phyloP scores from a whole-genome alignment of 2,888 invertebrate genomes.

The Marasmarcha lunaedactyla region DNA sequence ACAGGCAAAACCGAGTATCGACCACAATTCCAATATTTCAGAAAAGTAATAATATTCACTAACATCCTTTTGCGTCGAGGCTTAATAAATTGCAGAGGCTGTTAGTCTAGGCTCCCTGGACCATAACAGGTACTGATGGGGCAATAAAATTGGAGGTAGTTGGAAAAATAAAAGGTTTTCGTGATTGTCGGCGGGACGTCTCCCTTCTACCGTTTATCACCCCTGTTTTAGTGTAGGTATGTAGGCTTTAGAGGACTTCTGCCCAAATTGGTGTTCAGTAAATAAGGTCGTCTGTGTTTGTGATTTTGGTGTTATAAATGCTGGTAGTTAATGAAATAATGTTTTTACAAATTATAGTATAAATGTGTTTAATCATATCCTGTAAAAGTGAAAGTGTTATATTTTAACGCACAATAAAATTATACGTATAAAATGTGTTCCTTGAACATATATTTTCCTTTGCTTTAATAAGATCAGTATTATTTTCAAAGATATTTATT shows the following conservation, averaged over 20 bases:
- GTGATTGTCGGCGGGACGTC: constrained; percentile 34
- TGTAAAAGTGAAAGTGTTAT: too few species aligned
- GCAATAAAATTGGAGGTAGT: constrained; percentile 44
- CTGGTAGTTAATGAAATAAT: too few species aligned
- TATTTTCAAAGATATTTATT: too few species aligned
- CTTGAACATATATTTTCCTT: too few species aligned
- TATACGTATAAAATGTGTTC: too few species aligned
- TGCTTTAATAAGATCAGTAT: too few species aligned
- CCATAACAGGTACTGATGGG: constrained; percentile 47
- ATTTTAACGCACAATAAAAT: too few species aligned
- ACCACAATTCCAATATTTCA: too few species aligned
- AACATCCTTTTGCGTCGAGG: constrained; percentile 11
- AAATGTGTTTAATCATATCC: too few species aligned
- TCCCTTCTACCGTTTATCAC: constrained; percentile 24
- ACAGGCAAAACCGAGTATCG: too few species aligned
- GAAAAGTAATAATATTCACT: neutral
- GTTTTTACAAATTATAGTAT: too few species aligned
- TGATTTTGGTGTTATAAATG: too few species aligned
- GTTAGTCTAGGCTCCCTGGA: constrained; percentile 23
- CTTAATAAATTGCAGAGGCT: constrained; percentile 21
- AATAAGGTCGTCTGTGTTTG: constrained; percentile 21
- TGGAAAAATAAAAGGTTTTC: constrained; percentile 63
- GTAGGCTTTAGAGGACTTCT: constrained; percentile 9
- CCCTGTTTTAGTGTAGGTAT: constrained; percentile 17
- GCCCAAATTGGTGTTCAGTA: constrained; percentile 1